Base-by-base conservation (phyloP, 2,797 vertebrate species). In the Gambelia wislizenii region DNA sequence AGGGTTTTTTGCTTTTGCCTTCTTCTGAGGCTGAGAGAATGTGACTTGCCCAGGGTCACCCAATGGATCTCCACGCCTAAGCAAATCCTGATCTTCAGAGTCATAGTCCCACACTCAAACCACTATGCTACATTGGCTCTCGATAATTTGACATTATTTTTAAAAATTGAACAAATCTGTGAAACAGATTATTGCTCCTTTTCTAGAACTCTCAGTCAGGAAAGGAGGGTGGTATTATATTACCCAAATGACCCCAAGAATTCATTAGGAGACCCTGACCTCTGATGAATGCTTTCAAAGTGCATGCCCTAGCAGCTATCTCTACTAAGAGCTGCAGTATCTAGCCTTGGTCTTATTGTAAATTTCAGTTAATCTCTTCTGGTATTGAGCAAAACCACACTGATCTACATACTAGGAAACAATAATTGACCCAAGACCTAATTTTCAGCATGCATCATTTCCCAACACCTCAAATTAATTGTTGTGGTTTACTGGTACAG, bases 401-500 rank as follows among this genome's bases (percentile, higher is more conserved):
- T 76, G 85, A 88, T 33, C 3, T 67, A 67, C 78, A 77, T 70
- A 76, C 64, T 90, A 59, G 92, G 81, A 64, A 85, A 92, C 6
- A 87, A 86, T 52, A 74, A 85, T 84, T 78, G 56, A 86, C 14
- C 30, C 47, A 42, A 80, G 86, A 88, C 49, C 39, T 88, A 42
- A 81, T 84, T 87, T 89, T 81, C 72, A 89, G 33, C 54, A 25
- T 36, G n/a, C 16, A 56, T 72, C 61, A 6, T 84, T 83, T 83
- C 89, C 52, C 30, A 92, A 76, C 3, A n/a, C 54, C 52, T 33
- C 72, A 47, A 0, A 0, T 79, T 72, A 72, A 76, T 92, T 92
- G 22, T 33, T 84, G 54, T 47, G 90, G 75, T 89, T 92, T 79
- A 86, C 59, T 42, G 30, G 22, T 33, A 30, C 89, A 95, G 89